These are phyloP conservation scores for Macropus fuliginosus DNA, from an alignment of 2,797 vertebrate species.

Conservation along the genomic window DNA sequence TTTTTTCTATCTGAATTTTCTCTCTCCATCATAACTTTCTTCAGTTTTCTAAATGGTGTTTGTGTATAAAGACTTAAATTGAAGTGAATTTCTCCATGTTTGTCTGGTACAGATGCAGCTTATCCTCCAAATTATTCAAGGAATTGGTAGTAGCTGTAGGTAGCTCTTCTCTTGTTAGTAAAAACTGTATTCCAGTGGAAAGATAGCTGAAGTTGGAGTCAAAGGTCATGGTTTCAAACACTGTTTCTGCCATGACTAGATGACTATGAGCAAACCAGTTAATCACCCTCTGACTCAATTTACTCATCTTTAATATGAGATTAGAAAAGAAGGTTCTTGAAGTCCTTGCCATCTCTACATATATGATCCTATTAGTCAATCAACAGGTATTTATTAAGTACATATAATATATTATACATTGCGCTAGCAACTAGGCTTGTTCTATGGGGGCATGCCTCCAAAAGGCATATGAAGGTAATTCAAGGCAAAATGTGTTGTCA, in stretches of 20 bases:
- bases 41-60: background rate
- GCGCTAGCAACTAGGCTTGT: background rate
- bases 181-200: background rate
- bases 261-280: background rate
- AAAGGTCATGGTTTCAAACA: background rate
- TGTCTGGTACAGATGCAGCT: background rate
- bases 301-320: background rate
- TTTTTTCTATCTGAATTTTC: background rate
- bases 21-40: background rate
- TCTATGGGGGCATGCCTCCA: background rate
- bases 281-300: background rate
- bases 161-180: background rate
- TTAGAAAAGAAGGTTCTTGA: background rate
- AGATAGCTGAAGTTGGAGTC: background rate
- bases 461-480: background rate
- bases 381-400: background rate
- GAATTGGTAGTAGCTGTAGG: background rate
- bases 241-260: background rate
- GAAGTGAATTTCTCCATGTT: background rate
- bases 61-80: background rate
- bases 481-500: background rate
- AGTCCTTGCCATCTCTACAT: background rate
- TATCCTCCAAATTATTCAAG: background rate
- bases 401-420: background rate
- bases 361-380: background rate